A percentile compares a stretch with the other conserved stretches of the same genome.
These are phyloP conservation scores for Malachius bipustulatus DNA, from an alignment of 2,888 invertebrate genomes.

Conservation along the genomic window DNA sequence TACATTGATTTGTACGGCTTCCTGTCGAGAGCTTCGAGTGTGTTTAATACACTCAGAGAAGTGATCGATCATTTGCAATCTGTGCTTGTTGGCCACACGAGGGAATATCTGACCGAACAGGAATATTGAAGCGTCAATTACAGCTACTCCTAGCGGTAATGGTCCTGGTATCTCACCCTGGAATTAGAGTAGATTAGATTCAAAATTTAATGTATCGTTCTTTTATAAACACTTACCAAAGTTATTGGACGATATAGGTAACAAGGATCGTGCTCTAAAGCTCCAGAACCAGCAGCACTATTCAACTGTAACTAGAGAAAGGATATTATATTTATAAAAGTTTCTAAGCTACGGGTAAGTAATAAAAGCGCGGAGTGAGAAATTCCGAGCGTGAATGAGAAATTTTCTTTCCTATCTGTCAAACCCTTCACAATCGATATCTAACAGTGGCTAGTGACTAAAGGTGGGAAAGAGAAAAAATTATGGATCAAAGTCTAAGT, in stretches of 20 bases:
- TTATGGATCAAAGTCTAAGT: too few species aligned
- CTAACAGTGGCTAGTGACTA: too few species aligned
- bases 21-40: constrained; percentile 84
- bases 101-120: constrained; percentile 93
- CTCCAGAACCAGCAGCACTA: constrained; percentile 91
- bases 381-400: too few species aligned
- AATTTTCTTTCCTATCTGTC: too few species aligned
- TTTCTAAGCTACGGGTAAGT: too few species aligned
- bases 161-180: constrained; percentile 61
- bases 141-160: constrained; percentile 87
- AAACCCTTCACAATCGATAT: too few species aligned
- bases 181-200: too few species aligned
- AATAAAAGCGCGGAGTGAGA: too few species aligned
- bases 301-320: constrained; percentile 81
- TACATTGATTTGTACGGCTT: constrained; percentile 93
- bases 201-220: too few species aligned
- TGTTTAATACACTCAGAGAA: constrained; percentile 91
- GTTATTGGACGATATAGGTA: constrained; percentile 67
- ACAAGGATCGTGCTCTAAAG: constrained; percentile 92
- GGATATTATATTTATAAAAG: too few species aligned
- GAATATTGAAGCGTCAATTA: constrained; percentile 87
- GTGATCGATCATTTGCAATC: constrained; percentile 94
- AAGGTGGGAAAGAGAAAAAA: too few species aligned
- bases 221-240: constrained; percentile 34
- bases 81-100: constrained; percentile 88